A percentile compares a stretch with the other conserved stretches of the same genome.
phyloP scores from a whole-genome alignment of 2,888 invertebrate genomes.

The Hyposoter dolosus region DNA sequence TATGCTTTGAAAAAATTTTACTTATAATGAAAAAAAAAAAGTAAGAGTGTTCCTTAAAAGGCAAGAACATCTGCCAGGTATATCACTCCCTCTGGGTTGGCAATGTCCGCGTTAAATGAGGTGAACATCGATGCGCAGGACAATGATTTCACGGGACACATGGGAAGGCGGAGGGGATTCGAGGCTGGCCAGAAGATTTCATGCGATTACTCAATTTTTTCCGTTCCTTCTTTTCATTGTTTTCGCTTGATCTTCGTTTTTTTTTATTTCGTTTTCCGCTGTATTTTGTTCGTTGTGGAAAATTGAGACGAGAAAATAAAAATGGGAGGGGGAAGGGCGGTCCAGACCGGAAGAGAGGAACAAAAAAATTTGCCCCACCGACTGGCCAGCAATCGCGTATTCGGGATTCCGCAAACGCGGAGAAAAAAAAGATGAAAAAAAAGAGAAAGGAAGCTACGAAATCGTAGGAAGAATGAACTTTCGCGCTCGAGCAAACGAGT shows the following conservation, averaged over 20 bases:
- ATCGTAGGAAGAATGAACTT: conserved; percentile 52
- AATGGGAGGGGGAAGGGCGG: not conserved
- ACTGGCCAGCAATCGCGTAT: conserved; percentile 57
- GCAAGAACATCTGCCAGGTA: conserved; percentile 82
- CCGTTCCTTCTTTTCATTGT: conserved; percentile 62
- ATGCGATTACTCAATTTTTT: conserved; percentile 30
- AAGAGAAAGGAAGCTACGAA: conserved; percentile 13
- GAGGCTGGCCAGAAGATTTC: conserved; percentile 38
- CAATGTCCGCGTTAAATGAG: conserved; percentile 83
- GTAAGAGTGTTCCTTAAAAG: not conserved
- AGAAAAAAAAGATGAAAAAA: conserved; percentile 25
- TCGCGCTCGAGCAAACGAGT: conserved; percentile 58
- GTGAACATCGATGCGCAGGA: conserved; percentile 76
- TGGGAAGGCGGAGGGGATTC: conserved; percentile 21
- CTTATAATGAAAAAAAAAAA: conserved; percentile 3
- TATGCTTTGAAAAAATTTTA: conserved; percentile 28
- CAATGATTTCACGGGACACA: conserved; percentile 70
- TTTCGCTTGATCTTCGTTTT: conserved; percentile 43
- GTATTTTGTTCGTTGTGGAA: conserved; percentile 39
- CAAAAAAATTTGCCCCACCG: conserved; percentile 48
- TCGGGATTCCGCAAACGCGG: conserved; percentile 50
- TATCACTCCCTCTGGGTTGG: conserved; percentile 80
- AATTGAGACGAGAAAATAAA: conserved; percentile 44
- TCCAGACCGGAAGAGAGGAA: conserved; percentile 44
- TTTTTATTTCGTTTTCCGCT: conserved; percentile 65